These are phyloP conservation scores for Pseudopodoces humilis DNA, from an alignment of 2,113 vertebrate genomes.

Conservation along the genomic window DNA sequence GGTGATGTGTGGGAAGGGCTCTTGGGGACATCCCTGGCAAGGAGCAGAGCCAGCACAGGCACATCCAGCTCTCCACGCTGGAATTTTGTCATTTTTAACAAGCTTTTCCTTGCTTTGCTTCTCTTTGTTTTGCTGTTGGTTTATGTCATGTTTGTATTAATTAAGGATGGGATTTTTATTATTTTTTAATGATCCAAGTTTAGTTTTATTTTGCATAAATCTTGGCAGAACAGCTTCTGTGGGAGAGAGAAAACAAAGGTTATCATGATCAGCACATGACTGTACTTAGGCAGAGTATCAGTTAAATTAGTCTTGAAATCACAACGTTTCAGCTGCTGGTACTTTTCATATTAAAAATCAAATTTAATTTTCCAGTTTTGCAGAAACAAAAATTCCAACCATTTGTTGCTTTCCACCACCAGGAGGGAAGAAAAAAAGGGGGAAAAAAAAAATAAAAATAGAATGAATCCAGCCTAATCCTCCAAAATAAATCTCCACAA, in stretches of 20 bases:
- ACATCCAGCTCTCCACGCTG: rapidly evolving
- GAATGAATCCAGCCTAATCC: background rate
- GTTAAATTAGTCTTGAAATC: conserved; percentile 13
- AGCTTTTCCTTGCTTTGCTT: background rate
- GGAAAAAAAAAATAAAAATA: background rate
- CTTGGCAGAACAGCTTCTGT: background rate
- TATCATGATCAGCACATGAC: background rate
- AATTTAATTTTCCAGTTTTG: conserved; percentile 40
- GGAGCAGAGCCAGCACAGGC: background rate
- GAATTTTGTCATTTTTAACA: background rate
- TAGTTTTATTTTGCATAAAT: background rate
- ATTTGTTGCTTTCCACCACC: background rate
- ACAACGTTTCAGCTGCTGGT: background rate
- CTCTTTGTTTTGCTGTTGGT: background rate
- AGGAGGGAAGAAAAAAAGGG: background rate
- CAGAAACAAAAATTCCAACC: conserved; percentile 19
- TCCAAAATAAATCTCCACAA: background rate
- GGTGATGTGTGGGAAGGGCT: background rate
- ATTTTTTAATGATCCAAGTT: background rate
- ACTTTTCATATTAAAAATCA: conserved; percentile 30
- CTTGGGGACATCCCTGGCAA: rapidly evolving
- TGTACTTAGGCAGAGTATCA: background rate
- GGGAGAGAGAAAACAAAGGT: conserved; percentile 9
- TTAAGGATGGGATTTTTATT: background rate
- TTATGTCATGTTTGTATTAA: background rate